Conservation (phyloP, 23 tunicate species). For the Halocynthia roretzi region DNA sequence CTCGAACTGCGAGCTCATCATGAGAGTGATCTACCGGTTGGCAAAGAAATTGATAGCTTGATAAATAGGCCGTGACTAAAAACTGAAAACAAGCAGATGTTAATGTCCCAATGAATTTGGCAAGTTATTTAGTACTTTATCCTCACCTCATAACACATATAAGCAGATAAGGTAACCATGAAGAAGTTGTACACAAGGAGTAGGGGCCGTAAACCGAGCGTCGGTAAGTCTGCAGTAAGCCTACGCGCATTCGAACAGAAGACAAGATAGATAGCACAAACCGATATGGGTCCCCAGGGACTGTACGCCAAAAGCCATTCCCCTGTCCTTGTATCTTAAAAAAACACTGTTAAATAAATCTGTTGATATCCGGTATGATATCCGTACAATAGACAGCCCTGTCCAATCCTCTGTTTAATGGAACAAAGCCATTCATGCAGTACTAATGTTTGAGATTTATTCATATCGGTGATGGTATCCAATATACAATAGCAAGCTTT, state of each 20-base stretch:
- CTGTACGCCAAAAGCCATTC: conserved; percentile 50
- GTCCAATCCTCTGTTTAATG: not conserved
- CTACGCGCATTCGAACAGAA: conserved; percentile 27
- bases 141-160: conserved; percentile 73
- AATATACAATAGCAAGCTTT: no score
- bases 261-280: conserved; percentile 16
- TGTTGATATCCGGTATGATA: not conserved
- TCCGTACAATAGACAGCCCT: not conserved
- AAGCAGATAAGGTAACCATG: conserved; percentile 47
- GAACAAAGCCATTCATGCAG: not conserved
- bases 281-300: conserved; percentile 47
- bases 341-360: not conserved
- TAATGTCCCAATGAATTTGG: no score
- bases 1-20: conserved; percentile 48
- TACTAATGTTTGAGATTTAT: no score
- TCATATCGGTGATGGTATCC: no score
- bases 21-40: conserved; percentile 48
- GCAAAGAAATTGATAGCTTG: conserved; percentile 46
- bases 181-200: conserved; percentile 44
- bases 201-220: conserved; percentile 24
- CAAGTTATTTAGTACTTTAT: no score
- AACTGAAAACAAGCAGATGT: conserved; percentile 36
- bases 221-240: conserved; percentile 29
- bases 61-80: conserved; percentile 40
- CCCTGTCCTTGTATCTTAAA: conserved; percentile 58